phyloP scores from a whole-genome alignment of 2,113 vertebrate species.

The Cryptomyrus ogoouensis region DNA sequence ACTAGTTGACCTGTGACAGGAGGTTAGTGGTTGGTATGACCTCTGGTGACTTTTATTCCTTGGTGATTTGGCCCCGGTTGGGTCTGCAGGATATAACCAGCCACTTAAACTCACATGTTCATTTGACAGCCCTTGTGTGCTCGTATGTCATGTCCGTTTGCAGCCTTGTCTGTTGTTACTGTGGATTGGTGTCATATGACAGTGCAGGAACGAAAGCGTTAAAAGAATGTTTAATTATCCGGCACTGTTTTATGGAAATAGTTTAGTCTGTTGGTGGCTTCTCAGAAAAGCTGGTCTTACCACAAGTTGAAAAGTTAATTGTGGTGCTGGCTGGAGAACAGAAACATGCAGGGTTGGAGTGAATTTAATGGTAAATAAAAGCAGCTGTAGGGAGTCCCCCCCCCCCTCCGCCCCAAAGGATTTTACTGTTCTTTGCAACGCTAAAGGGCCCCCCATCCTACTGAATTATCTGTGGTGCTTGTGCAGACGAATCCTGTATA shows the following conservation, averaged over 20 bases:
- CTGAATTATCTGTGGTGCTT: neutral
- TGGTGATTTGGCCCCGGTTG: neutral
- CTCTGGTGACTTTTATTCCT: neutral
- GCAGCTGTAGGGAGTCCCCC: constrained; percentile 62
- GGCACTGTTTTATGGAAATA: constrained; percentile 44
- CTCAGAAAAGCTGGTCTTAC: constrained; percentile 43
- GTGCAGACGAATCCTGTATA: neutral
- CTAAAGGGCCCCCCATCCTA: neutral
- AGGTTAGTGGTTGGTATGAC: neutral
- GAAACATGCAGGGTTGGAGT: constrained; percentile 60
- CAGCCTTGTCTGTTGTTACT: neutral
- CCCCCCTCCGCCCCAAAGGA: neutral
- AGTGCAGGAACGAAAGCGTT: constrained; percentile 45
- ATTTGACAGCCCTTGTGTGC: neutral
- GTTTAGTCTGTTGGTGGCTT: constrained; percentile 60
- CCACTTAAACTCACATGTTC: neutral
- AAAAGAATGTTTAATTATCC: constrained; percentile 50
- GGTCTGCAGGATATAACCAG: neutral
- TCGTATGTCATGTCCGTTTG: neutral
- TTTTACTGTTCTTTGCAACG: constrained; percentile 2
- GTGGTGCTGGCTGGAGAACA: constrained; percentile 71
- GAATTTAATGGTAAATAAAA: constrained; percentile 73
- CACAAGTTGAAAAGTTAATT: constrained; percentile 76
- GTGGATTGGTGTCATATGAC: constrained; percentile 24
- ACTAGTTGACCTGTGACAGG: neutral